phyloP scores from a whole-genome alignment of 1,140 invertebrate species.

The Drosophila sulfurigaster region DNA sequence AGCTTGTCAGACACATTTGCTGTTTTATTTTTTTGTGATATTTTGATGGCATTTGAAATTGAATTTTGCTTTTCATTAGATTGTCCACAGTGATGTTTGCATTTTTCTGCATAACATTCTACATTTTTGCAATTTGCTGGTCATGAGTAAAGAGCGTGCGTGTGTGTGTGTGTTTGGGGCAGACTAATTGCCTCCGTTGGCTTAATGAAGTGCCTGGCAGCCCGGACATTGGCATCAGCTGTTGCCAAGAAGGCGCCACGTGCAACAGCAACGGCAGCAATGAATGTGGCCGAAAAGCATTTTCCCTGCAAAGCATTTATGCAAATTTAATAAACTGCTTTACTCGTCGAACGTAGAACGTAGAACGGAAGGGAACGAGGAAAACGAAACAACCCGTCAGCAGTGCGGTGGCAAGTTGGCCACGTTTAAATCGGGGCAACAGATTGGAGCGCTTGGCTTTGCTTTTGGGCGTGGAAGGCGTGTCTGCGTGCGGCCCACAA shows the following conservation, averaged over 20 bases:
- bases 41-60: slow-evolving; percentile 22
- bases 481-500: slow-evolving; percentile 48
- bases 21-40: slow-evolving; percentile 31
- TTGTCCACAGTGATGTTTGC: slow-evolving; percentile 1
- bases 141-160: slow-evolving; percentile 7
- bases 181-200: slow-evolving; percentile 68
- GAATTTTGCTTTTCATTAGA: slow-evolving; percentile 24
- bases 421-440: slow-evolving; percentile 60
- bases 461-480: slow-evolving; percentile 13
- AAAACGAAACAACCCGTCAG: no score
- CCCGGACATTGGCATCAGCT: slow-evolving; percentile 70
- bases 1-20: slow-evolving; percentile 7
- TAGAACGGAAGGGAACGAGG: background rate
- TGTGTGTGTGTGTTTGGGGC: slow-evolving; percentile 33
- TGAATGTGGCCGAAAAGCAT: slow-evolving; percentile 29
- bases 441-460: slow-evolving; percentile 9
- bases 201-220: slow-evolving; percentile 71
- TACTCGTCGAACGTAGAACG: slow-evolving; percentile 1
- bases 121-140: slow-evolving; percentile 13
- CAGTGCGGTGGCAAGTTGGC: slow-evolving; percentile 22
- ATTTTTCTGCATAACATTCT: slow-evolving; percentile 19
- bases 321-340: slow-evolving; percentile 80
- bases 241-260: slow-evolving; percentile 37
- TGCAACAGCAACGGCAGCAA: slow-evolving; percentile 17
- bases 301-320: slow-evolving; percentile 67